Evolutionary conservation across 1,140 invertebrate genomes (phyloP), one percentile per base, ranked within the genome.

Genomic region (Drosophila bifasciata): DNA sequence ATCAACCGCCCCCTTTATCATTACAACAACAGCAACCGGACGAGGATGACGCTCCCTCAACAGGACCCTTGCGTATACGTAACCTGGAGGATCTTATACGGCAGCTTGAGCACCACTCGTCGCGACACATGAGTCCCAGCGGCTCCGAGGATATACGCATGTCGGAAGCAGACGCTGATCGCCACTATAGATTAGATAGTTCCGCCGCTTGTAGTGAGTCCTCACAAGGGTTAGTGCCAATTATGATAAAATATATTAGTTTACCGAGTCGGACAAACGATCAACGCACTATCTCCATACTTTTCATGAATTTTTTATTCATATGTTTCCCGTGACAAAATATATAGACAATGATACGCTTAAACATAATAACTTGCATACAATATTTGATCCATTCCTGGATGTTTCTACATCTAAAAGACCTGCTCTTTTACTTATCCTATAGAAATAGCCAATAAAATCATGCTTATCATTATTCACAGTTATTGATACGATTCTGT

Each of bases 21-120:
- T 15, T 80, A 52, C 75, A 72, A 45, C 52, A 63, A 19, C 75
- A 91, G 50, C 74, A 79, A 50, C 74, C 68, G 1, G 94, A 95
- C 25, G 95, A 95, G 45, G 95, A 96, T 50, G 94, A 95, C 55
- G 93, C 94, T n/a, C 94, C 94, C 1, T 93, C 94, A 1, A 95
- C 95, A 60, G 95, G 95, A 32, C 95, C 95, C 1, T 94, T 96
- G 76, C 93, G 97, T 46, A 98, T 98, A 85, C 93, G 97, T 39
- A 98, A 97, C 90, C 92, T 98, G 55, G 97, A 98, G 92, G 97
- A 98, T 91, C 93, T 98, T 17, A 97, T 98, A 66, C 93, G 97
- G 46, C 96, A 98, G 92, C 92, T 98, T 56, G 97, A 98, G 91
- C 96, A 97, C 89, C 97, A 98, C 91, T 95, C 96, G 39, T 94